Percentiles rank a stretch among this genome's conserved stretches.
Conservation (phyloP, 2,797 vertebrate genomes). For the Epinephelus malabaricus region DNA sequence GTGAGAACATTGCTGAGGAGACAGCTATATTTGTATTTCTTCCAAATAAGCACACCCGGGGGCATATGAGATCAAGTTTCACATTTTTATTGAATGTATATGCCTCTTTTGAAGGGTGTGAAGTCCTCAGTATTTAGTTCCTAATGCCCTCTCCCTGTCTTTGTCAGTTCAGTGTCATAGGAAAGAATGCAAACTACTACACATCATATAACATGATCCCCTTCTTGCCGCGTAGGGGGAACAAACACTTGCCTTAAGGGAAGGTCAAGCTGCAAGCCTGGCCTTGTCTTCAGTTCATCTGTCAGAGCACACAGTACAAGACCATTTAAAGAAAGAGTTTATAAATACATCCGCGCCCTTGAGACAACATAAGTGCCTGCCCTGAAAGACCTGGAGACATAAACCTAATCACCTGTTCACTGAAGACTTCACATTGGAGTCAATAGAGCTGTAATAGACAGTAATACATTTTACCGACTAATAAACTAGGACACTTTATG, state of each 20-base stretch:
- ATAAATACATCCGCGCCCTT: slow-evolving; percentile 75
- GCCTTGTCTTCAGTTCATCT: slow-evolving; percentile 82
- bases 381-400: slow-evolving; percentile 66
- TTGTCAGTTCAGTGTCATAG: slow-evolving; percentile 71
- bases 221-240: slow-evolving; percentile 62
- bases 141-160: slow-evolving; percentile 66
- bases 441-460: slow-evolving; percentile 14
- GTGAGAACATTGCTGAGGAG: slow-evolving; percentile 77
- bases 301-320: slow-evolving; percentile 66
- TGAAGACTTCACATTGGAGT: slow-evolving; percentile 38
- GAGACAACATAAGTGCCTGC: slow-evolving; percentile 68
- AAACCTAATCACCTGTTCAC: slow-evolving; percentile 70
- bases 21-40: slow-evolving; percentile 84
- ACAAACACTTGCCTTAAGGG: slow-evolving; percentile 78
- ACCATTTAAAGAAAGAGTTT: slow-evolving; percentile 82
- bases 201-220: slow-evolving; percentile 72
- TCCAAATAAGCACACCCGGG: slow-evolving; percentile 77
- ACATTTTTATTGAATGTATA: slow-evolving; percentile 83
- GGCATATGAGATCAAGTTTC: slow-evolving; percentile 75
- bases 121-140: slow-evolving; percentile 75
- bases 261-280: slow-evolving; percentile 73
- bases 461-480: slow-evolving; percentile 37
- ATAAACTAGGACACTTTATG: slow-evolving; percentile 2
- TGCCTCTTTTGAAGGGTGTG: slow-evolving; percentile 69
- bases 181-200: slow-evolving; percentile 79